Conservation (phyloP, 1,140 invertebrate genomes). For the Lepidurus packardi region DNA sequence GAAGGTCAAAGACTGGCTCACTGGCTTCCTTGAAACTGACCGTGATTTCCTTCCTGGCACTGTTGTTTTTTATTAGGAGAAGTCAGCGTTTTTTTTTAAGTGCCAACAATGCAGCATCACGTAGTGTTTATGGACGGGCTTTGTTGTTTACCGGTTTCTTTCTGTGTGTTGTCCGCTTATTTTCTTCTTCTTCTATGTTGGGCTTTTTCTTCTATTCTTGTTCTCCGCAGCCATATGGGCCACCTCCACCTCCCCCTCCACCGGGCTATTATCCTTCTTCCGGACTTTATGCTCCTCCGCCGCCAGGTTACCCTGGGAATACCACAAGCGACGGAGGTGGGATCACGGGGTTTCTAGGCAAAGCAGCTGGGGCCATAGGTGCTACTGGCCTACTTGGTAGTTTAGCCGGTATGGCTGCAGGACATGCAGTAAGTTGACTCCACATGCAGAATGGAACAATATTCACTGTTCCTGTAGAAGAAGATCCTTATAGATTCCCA, state of each 20-base stretch:
- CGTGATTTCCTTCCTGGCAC: too few relatives aligned
- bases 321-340: background rate
- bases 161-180: background rate
- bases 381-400: conserved; percentile 28
- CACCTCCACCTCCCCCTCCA: conserved; percentile 26
- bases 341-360: conserved; percentile 19
- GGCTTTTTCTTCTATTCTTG: background rate
- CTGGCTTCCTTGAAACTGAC: too few relatives aligned
- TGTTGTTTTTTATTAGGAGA: too few relatives aligned
- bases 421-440: background rate
- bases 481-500: too few relatives aligned
- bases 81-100: too few relatives aligned
- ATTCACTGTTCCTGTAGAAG: background rate
- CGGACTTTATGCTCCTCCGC: background rate
- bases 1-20: too few relatives aligned
- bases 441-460: background rate
- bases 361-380: conserved; percentile 31
- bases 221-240: conserved; percentile 24
- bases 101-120: too few relatives aligned
- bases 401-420: conserved; percentile 20
- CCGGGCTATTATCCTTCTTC: conserved; percentile 31
- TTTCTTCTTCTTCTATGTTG: background rate
- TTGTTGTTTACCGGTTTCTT: background rate
- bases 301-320: background rate
- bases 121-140: background rate